Evolutionary conservation across 2,888 invertebrate species (phyloP).

Genomic region (Euproctis similis): DNA sequence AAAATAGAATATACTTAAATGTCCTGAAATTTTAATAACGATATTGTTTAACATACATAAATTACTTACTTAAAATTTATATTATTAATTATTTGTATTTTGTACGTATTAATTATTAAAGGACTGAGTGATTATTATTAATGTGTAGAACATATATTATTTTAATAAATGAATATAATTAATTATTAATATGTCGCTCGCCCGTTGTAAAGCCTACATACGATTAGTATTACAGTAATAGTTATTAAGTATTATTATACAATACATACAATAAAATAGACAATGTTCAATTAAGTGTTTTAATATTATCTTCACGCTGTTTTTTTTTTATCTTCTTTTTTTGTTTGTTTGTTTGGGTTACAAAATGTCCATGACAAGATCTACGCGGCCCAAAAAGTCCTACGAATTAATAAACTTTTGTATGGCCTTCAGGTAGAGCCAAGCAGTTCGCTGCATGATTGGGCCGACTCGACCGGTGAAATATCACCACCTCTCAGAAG

Average conservation of each 20-base stretch:
- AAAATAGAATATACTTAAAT: too few species aligned
- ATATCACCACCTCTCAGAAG: too few species aligned
- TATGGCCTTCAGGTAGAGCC: too few species aligned
- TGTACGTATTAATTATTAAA: constrained; percentile 38
- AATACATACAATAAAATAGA: constrained; percentile 70
- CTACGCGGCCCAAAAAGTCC: too few species aligned
- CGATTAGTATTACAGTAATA: constrained; percentile 42
- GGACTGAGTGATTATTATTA: constrained; percentile 42
- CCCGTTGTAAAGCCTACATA: constrained; percentile 40
- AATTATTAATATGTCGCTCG: constrained; percentile 22
- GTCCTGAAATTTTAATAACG: constrained; percentile 1
- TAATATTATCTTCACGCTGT: too few species aligned
- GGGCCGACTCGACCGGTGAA: too few species aligned
- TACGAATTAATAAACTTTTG: too few species aligned
- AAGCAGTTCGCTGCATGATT: too few species aligned
- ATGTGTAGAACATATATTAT: constrained; percentile 24
- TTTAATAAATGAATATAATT: constrained; percentile 19
- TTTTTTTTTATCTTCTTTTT: too few species aligned
- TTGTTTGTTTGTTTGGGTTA: too few species aligned
- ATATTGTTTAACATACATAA: constrained; percentile 5
- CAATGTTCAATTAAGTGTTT: constrained; percentile 60
- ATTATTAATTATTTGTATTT: constrained; percentile 8
- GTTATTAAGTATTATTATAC: constrained; percentile 58
- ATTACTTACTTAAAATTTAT: neutral
- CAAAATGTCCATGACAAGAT: too few species aligned